A percentile compares a stretch with the other conserved stretches of the same genome.
phyloP scores from a whole-genome alignment of 2,797 vertebrate genomes.

The Lateolabrax maculatus region DNA sequence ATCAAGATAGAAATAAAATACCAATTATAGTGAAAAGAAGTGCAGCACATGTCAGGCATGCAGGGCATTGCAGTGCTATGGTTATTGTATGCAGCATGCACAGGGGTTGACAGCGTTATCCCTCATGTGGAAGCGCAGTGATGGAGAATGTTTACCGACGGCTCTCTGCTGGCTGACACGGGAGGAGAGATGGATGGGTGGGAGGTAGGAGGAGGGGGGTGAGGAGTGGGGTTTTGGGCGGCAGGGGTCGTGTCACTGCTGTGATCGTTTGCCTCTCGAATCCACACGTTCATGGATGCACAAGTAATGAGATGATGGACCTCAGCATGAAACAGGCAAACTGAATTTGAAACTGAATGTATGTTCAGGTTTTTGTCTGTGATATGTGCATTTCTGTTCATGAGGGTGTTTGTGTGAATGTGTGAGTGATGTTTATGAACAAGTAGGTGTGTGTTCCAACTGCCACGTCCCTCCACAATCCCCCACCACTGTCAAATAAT shows the following conservation, averaged over 20 bases:
- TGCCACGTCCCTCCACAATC: slow-evolving; percentile 31
- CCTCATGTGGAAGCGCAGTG: not conserved
- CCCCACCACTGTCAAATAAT: slow-evolving; percentile 72
- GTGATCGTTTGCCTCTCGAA: not conserved
- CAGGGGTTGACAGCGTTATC: not conserved
- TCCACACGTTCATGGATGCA: not conserved
- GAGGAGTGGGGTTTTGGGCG: not conserved
- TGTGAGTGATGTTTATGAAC: slow-evolving; percentile 28
- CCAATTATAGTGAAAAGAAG: not conserved
- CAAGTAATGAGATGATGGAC: not conserved
- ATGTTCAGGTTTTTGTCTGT: not conserved
- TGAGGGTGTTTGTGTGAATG: not conserved
- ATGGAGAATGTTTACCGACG: slow-evolving; percentile 33
- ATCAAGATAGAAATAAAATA: not conserved
- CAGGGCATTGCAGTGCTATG: not conserved
- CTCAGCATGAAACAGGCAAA: not conserved
- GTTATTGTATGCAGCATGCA: slow-evolving; percentile 2
- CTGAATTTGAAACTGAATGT: not conserved
- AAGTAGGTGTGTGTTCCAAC: slow-evolving; percentile 37
- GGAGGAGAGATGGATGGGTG: slow-evolving; percentile 17
- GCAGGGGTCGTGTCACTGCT: not conserved
- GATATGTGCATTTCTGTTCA: not conserved
- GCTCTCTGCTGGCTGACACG: not conserved
- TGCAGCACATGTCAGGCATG: not conserved
- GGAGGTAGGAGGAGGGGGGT: not conserved